Evolutionary conservation across 1,140 invertebrate species (phyloP).

Genomic region (Neodiprion fabricii): DNA sequence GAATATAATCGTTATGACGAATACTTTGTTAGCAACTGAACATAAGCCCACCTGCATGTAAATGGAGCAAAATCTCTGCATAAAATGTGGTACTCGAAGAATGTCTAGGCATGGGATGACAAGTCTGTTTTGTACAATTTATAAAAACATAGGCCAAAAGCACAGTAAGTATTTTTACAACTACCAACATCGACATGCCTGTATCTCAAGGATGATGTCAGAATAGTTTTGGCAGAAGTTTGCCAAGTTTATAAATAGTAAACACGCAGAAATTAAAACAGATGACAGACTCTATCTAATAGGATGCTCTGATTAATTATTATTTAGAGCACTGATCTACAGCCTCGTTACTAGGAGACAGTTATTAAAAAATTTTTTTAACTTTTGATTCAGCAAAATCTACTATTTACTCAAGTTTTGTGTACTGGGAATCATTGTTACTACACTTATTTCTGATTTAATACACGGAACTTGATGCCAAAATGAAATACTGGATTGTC

Average conservation of each 20-base stretch:
- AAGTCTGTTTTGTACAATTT: neutral
- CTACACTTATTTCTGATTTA: no score
- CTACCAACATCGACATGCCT: neutral
- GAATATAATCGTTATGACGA: neutral
- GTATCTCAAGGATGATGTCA: constrained; percentile 33
- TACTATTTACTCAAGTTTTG: no score
- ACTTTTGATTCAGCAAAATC: no score
- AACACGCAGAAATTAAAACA: constrained; percentile 29
- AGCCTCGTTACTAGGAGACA: no score
- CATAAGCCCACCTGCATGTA: no score
- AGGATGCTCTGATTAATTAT: neutral
- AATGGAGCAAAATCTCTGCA: no score
- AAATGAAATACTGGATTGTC: no score
- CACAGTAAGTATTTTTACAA: neutral
- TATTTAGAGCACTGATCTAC: neutral
- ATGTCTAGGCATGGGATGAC: no score
- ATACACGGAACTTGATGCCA: no score
- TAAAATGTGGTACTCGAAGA: no score
- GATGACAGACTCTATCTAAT: constrained; percentile 11
- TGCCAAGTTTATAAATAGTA: constrained; percentile 27
- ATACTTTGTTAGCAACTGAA: neutral
- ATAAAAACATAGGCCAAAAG: neutral
- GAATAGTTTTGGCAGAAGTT: constrained; percentile 42
- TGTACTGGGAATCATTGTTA: no score
- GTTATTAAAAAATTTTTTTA: no score